Percentiles rank a stretch among this genome's conserved stretches.
phyloP scores from a whole-genome alignment of 2,888 invertebrate genomes.

The Schizotus pectinicornis region DNA sequence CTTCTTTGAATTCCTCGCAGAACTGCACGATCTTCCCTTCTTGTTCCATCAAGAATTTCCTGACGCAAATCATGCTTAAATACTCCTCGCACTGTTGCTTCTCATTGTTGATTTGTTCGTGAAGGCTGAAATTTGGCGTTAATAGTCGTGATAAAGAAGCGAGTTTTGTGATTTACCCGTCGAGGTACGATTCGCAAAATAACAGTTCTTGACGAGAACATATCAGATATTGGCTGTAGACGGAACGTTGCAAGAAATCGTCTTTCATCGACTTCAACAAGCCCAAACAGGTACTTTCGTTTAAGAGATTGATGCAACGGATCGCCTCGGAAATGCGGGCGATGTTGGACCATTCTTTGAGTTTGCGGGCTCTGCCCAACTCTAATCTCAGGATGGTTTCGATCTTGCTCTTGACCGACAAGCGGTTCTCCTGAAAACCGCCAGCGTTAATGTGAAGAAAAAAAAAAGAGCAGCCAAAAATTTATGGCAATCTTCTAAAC shows the following conservation, averaged over 20 bases:
- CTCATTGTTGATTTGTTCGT: conserved; percentile 70
- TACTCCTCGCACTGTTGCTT: conserved; percentile 75
- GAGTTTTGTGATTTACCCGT: conserved; percentile 63
- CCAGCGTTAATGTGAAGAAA: too few species aligned
- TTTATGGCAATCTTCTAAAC: too few species aligned
- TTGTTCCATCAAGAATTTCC: conserved; percentile 80
- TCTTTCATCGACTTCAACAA: conserved; percentile 75
- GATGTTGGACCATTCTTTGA: conserved; percentile 77
- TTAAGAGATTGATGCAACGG: conserved; percentile 76
- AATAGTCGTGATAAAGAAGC: conserved; percentile 27
- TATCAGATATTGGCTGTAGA: conserved; percentile 83
- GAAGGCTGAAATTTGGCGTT: conserved; percentile 55
- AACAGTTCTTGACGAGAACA: conserved; percentile 80
- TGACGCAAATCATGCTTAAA: conserved; percentile 76
- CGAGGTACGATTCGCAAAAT: conserved; percentile 74
- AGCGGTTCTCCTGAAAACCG: conserved; percentile 41
- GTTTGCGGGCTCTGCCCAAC: conserved; percentile 81
- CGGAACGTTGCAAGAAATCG: conserved; percentile 78
- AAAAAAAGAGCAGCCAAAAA: too few species aligned
- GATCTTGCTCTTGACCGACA: conserved; percentile 56
- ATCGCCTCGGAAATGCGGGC: conserved; percentile 85
- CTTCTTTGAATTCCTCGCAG: conserved; percentile 78
- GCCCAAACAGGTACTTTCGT: conserved; percentile 72
- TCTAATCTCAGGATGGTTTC: conserved; percentile 75
- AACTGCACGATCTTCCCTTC: conserved; percentile 77